phyloP scores from a whole-genome alignment of 2,888 invertebrate genomes.

The Drosophila dives region DNA sequence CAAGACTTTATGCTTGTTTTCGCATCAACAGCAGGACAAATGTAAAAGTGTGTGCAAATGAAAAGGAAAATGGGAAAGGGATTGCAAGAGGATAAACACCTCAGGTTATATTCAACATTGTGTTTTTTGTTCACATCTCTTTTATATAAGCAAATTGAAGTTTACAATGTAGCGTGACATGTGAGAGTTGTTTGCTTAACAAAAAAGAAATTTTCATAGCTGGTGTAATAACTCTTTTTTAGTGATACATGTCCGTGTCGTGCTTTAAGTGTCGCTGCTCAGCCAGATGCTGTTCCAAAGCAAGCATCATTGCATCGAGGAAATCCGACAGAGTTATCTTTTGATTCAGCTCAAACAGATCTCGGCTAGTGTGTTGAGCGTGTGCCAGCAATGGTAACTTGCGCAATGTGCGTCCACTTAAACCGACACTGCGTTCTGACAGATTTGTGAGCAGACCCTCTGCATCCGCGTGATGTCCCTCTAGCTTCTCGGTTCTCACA shows the following conservation, averaged over 20 bases:
- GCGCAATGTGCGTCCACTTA: slow-evolving; percentile 94
- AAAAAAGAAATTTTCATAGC: neutral
- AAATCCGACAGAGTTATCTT: slow-evolving; percentile 71
- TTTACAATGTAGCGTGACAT: slow-evolving; percentile 8
- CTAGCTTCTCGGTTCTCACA: slow-evolving; percentile 50
- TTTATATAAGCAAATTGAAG: slow-evolving; percentile 19
- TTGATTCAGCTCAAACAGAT: slow-evolving; percentile 58
- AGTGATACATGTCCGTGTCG: slow-evolving; percentile 32
- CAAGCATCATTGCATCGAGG: slow-evolving; percentile 70
- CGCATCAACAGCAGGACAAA: slow-evolving; percentile 47
- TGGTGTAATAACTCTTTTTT: neutral
- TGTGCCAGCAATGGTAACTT: slow-evolving; percentile 96
- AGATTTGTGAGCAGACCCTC: slow-evolving; percentile 85
- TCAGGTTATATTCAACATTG: slow-evolving; percentile 6
- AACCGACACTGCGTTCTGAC: slow-evolving; percentile 87
- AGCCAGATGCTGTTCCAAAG: slow-evolving; percentile 68
- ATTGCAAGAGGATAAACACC: slow-evolving; percentile 11
- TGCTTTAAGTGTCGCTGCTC: slow-evolving; percentile 67
- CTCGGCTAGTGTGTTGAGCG: slow-evolving; percentile 83
- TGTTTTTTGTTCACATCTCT: slow-evolving; percentile 18
- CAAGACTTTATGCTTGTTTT: slow-evolving; percentile 67
- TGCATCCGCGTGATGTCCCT: slow-evolving; percentile 44
- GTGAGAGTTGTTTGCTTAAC: slow-evolving; percentile 11
- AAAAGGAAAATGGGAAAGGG: slow-evolving; percentile 27
- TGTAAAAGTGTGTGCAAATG: slow-evolving; percentile 45